Base-by-base conservation (phyloP, 1,140 invertebrate species). In the Marisa cornuarietis region DNA sequence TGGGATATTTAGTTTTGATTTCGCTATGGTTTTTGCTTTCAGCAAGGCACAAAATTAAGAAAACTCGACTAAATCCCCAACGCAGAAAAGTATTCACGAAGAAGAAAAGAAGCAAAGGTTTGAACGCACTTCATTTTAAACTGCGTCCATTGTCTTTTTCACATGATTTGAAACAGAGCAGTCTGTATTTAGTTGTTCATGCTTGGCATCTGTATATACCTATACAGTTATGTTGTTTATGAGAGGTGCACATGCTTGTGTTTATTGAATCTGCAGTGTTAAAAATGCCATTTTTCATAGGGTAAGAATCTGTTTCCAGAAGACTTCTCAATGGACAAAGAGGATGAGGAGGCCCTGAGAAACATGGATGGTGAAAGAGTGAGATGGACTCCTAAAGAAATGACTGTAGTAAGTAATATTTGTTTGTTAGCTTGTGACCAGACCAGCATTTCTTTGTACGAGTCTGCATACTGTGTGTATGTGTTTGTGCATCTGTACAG, bases 401-500 rank as follows among this genome's bases (percentile, higher is more conserved):
- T 68, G 65, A 68, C 22, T 31, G 65, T 68, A 22, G 65, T 68
- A n/a, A 68, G 65, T 68, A n/a, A 20, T n/a, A n/a, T n/a, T n/a
- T n/a, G 62, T 20, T 20, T 63, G 62, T 7, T 63, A 4, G 31
- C 31, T 42, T 42, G 31, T 42, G 31, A 42, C 6, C 6, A 42
- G 31, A 42, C 31, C 31, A 42, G 31, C 31, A 42, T 42, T 42
- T 42, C 31, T 42, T 42, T 42, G 31, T n/a, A 20, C 62, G 7
- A 4, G 18, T 7, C n/a, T 63, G 62, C 7, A 20, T 63, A 63
- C 7, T 4, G 18, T 63, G 18, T 18, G 18, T 4, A 63, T 63
- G 62, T 58, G 54, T 58, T 58, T 58, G 54, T 58, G 8, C 54
- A 58, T 18, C 16, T 58, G 54, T 58, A 8, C 54, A 58, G 31